Base-by-base conservation (phyloP, 2,888 invertebrate species). In the Chorisops tibialis region DNA sequence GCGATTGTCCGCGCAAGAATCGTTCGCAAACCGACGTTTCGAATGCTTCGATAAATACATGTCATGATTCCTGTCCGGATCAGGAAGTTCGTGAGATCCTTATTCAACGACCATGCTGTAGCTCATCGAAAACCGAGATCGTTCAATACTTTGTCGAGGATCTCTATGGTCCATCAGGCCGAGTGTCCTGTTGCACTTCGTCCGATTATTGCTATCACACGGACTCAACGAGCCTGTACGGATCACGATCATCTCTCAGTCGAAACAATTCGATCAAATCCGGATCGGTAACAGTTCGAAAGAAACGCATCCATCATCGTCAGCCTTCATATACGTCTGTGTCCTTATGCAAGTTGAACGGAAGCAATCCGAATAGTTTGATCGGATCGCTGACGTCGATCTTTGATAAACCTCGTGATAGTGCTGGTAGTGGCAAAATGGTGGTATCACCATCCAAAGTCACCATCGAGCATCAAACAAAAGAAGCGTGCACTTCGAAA, bases 171-270 rank as follows among this genome's bases (percentile, higher is more conserved):
- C 70, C 74, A 5, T 58, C 56, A 24, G 68, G 76, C 1, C 68
- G 77, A 0, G 75, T 75, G 7, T 76, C 76, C n/a, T 77, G 78
- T 51, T 78, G 78, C 67, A 77, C 77, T 41, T 76, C 77, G n/a
- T 77, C 77, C 2, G 78, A 78, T 50, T 78, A 77, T 62, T 77
- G 78, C 67, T 77, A 77, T 52, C 77, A 77, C 65, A 77, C 77
- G 1, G 77, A 77, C 63, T 77, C 77, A 1, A 77, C 77, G n/a
- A 77, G 77, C 49, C 67, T 77, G 2, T 77, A 77, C 37, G 77
- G 78, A 1, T 77, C 77, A 4, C 70, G 76, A 49, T 77, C 77
- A 14, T 77, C 77, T n/a, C 68, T 77, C 3, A 77, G 77, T 60
- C 72, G 78, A 52, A 78, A 78, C 65, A 78, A 78, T 43, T 77